These are phyloP conservation scores for Myrmecophaga tridactyla DNA, from an alignment of 2,113 vertebrate genomes.

Conservation along the genomic window DNA sequence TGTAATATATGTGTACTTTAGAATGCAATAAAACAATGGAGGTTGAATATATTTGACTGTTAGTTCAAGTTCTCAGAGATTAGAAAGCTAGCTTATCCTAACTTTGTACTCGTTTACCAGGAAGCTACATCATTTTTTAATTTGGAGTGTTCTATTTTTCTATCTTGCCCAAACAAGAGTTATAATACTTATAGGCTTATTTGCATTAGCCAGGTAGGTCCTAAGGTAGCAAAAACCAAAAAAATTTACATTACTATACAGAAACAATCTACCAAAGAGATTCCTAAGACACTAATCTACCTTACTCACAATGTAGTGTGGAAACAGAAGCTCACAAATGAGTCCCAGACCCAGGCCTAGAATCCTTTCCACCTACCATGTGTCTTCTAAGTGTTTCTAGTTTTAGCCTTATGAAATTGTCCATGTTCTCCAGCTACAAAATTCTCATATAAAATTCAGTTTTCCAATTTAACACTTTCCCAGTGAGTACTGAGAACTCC, in stretches of 20 bases:
- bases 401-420: constrained; percentile 24
- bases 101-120: constrained; percentile 11
- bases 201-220: neutral
- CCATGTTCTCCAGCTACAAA: neutral
- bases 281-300: neutral
- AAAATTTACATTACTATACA: constrained; percentile 10
- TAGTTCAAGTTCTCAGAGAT: constrained; percentile 23
- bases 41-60: neutral
- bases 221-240: constrained; percentile 32
- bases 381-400: neutral
- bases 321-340: neutral
- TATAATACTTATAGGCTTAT: constrained; percentile 10
- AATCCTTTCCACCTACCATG: neutral
- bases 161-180: constrained; percentile 1
- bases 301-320: neutral
- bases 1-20: neutral
- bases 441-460: neutral
- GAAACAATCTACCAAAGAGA: neutral
- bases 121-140: neutral
- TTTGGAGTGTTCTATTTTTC: neutral
- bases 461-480: constrained; percentile 3
- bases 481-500: neutral
- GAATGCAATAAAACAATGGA: neutral
- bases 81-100: constrained; percentile 21
- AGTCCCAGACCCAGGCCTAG: neutral